Base-by-base conservation (phyloP, 2,113 vertebrate species). In the Abramis brama region DNA sequence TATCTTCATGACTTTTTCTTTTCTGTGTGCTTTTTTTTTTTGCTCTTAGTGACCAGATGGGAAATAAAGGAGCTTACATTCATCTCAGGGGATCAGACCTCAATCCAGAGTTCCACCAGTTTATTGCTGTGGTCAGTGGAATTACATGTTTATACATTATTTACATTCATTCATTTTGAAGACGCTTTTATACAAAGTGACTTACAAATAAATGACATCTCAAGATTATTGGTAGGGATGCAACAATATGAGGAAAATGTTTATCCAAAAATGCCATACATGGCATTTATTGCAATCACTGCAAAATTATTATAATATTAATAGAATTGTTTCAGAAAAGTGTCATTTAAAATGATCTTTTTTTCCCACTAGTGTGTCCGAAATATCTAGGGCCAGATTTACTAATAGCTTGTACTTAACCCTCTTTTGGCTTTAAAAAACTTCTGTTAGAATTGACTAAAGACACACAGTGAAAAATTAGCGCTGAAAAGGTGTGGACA, bases 1-100 rank as follows among this genome's bases (percentile, higher is more conserved):
- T 23, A 15, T 55, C 4, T 68, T 36, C 21, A 27, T 50, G n/a
- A 30, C 15, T 6, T 64, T 25, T 52, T 62, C 6, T 59, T 47
- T 68, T 19, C 25, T 52, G 2, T 86, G 19, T 74, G 0, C 0
- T 74, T 85, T 7, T 43, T 4, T 68, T 21, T 50, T 70, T 5
- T n/a, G 0, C 83, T 19, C 73, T 33, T 78, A 98, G 97, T 92
- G 97, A 98, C 93, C 97, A 98, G 95, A 98, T 98, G 97, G 97
- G 95, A 89, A 98, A 98, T 87, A 98, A 98, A 95, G 97, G 97
- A 91, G 96, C 97, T 30, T 98, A 98, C 86, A 98, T 98, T 88
- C 97, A 97, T 93, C 96, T 98, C 94, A 96, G 93, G 92, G 97
- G 96, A 93, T 96, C 96, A 0, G 97, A 98, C 92, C 94, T 98